A percentile compares a stretch with the other conserved stretches of the same genome.
phyloP scores from a whole-genome alignment of 1,140 invertebrate species.

The Drosophila mojavensis region DNA sequence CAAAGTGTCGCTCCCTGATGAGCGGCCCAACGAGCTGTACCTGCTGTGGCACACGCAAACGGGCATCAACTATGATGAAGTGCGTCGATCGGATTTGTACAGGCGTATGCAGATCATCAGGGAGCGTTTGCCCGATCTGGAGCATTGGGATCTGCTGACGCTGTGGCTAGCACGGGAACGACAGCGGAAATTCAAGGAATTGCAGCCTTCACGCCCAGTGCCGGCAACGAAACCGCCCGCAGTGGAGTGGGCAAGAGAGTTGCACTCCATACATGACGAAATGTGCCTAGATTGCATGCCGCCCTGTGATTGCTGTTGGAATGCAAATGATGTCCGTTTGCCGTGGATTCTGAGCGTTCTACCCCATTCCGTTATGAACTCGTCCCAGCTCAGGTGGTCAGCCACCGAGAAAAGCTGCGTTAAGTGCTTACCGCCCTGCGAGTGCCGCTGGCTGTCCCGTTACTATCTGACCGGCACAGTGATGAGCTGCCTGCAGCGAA shows the following conservation, averaged over 20 bases:
- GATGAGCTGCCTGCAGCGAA: constrained; percentile 53
- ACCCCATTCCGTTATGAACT: no score
- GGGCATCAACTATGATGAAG: constrained; percentile 54
- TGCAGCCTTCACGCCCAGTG: constrained; percentile 24
- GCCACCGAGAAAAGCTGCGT: constrained; percentile 25
- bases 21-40: constrained; percentile 62
- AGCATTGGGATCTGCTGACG: constrained; percentile 66
- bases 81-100: constrained; percentile 61
- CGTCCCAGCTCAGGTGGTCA: constrained; percentile 36
- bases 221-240: not conserved
- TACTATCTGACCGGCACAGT: constrained; percentile 72
- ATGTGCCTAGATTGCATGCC: constrained; percentile 58
- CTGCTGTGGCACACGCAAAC: constrained; percentile 66
- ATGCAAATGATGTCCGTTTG: constrained; percentile 15
- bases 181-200: constrained; percentile 36
- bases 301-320: constrained; percentile 66
- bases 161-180: constrained; percentile 54
- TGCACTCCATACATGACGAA: constrained; percentile 6
- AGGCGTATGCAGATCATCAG: constrained; percentile 60
- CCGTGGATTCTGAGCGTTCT: constrained; percentile 59
- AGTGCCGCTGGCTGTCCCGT: constrained; percentile 64
- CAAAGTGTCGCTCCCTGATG: constrained; percentile 52
- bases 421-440: constrained; percentile 64
- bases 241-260: not conserved
- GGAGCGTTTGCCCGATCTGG: constrained; percentile 42